Evolutionary conservation across 2,888 invertebrate species (phyloP).

Genomic region (Lepas anatifera): DNA sequence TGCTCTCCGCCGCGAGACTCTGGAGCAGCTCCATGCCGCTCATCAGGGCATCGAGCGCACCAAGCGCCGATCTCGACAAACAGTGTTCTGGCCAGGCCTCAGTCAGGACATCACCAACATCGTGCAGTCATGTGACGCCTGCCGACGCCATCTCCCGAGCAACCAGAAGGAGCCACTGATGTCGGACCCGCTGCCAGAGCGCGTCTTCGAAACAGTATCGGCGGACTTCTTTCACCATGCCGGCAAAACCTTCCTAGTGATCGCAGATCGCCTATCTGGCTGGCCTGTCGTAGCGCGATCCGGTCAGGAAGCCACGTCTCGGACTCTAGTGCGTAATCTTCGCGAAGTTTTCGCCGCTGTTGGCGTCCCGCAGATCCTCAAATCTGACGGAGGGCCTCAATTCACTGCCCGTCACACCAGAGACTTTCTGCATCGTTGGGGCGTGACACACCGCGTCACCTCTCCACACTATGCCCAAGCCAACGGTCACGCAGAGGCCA

Average conservation of each 20-base stretch:
- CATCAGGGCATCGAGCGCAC: no score
- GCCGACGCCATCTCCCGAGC: no score
- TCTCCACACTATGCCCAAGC: background rate
- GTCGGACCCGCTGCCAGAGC: background rate
- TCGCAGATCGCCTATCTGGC: background rate
- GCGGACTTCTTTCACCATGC: background rate
- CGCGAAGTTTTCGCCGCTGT: no score
- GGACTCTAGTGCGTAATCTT: no score
- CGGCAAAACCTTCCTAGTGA: background rate
- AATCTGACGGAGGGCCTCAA: no score
- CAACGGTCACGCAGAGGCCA: background rate
- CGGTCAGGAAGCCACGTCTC: background rate
- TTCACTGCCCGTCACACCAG: no score
- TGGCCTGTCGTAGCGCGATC: conserved; percentile 1
- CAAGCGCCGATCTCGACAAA: no score
- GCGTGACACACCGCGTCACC: background rate
- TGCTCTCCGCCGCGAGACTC: no score
- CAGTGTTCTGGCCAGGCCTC: no score
- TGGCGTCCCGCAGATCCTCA: no score
- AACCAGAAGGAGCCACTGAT: background rate
- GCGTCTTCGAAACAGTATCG: background rate
- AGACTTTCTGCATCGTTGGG: background rate
- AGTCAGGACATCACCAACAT: background rate
- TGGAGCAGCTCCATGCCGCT: no score
- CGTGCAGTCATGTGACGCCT: background rate